Evolutionary conservation across 1,140 invertebrate species (phyloP), one percentile per base, ranked within the genome.

Genomic region (Mactra quadrangularis): DNA sequence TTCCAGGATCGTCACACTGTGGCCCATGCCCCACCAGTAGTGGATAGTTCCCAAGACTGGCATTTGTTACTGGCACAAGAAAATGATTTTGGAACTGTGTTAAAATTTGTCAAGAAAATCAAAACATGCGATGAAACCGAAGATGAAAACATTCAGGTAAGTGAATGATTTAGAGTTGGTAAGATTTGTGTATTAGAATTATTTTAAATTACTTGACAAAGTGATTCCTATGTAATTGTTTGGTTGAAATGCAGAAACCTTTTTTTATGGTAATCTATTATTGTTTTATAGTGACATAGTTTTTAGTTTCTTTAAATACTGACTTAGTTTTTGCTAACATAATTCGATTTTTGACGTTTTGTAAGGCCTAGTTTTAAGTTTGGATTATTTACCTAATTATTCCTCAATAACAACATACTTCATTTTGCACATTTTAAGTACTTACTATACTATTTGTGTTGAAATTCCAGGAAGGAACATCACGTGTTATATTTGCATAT

Each of bases 21-120:
- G 2, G 74, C 25, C 2, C 74, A 77, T 33, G 9, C 0, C 6
- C 29, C 35, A 25, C 74, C 74, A 0, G 17, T 77, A 15, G 33
- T 62, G 13, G 74, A 77, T 29, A 53, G 22, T 2, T 64, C 57
- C 2, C 74, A 77, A 33, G 74, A 77, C 45, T 77, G 59, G 57
- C 41, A 47, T 29, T 33, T 77, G 3, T 25, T 77, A 6, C 19
- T 15, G 15, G 74, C 57, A 17, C 25, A 77, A 45, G 74, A 62
- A 25, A 60, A 50, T 19, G 31, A 62, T 7, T 77, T 64, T 27
- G 57, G 57, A 0, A 77, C 74, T 31, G 74, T 77, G 11, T 41
- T 77, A 19, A 77, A 77, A 35, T 77, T 77, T 77, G 74, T 77
- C 41, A 62, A 57, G n/a, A 50, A 47, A 33, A 50, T 64, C 17